phyloP scores from a whole-genome alignment of 2,797 vertebrate genomes.

The Psittacula echo region DNA sequence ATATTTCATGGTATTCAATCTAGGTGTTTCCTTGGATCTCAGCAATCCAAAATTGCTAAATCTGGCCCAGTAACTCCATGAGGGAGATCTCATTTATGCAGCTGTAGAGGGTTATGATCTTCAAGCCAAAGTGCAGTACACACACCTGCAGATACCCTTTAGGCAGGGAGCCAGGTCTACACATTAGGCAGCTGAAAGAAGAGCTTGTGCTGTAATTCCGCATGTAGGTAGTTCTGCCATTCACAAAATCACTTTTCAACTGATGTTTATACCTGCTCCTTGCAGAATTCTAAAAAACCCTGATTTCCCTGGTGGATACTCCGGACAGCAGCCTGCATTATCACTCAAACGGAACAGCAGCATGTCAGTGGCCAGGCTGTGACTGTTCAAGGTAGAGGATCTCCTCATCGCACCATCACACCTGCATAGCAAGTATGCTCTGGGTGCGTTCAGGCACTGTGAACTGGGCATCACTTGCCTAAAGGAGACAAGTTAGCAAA shows the following conservation, averaged over 20 bases:
- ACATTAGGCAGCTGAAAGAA: not conserved
- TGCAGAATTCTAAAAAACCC: not conserved
- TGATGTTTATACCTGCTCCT: not conserved
- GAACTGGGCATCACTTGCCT: not conserved
- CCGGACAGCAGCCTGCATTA: accelerated
- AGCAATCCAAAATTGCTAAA: not conserved
- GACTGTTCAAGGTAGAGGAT: not conserved
- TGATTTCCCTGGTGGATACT: not conserved
- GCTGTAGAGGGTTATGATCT: not conserved
- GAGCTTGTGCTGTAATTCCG: not conserved
- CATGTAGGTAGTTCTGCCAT: not conserved
- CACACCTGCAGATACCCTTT: not conserved
- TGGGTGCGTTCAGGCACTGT: not conserved
- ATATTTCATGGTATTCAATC: not conserved
- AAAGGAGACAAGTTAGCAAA: not conserved
- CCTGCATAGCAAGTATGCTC: not conserved
- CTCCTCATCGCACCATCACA: accelerated
- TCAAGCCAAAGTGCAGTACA: not conserved
- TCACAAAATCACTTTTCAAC: not conserved
- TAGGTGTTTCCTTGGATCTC: not conserved
- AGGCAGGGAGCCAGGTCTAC: not conserved
- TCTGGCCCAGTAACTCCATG: not conserved
- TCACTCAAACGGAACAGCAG: not conserved
- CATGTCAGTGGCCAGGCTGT: not conserved
- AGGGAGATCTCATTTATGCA: not conserved